phyloP scores from a whole-genome alignment of 2,888 invertebrate genomes.

The Eilema caniola region DNA sequence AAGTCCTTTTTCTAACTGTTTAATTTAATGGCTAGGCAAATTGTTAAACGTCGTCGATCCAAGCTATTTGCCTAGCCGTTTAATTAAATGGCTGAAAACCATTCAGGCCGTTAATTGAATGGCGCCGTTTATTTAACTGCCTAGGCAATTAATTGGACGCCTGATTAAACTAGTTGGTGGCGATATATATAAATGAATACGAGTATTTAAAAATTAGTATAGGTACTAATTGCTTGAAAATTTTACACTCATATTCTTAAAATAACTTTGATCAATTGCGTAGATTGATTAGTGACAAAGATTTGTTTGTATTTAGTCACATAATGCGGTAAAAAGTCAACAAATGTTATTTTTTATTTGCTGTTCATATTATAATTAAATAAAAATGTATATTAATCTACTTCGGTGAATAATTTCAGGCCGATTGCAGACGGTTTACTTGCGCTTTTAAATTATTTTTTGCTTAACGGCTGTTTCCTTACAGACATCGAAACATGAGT shows the following conservation, averaged over 20 bases:
- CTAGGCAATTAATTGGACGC: too few relatives aligned
- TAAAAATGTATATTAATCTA: background rate
- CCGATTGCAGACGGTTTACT: constrained; percentile 46
- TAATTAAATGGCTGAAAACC: too few relatives aligned
- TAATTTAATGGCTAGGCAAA: too few relatives aligned
- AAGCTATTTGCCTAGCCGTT: too few relatives aligned
- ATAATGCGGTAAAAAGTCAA: background rate
- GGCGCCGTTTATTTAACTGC: too few relatives aligned
- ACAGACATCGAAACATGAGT: constrained; percentile 65
- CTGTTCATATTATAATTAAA: background rate
- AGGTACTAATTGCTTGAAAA: background rate
- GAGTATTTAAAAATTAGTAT: too few relatives aligned
- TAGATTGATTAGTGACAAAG: background rate
- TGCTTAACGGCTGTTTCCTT: constrained; percentile 61
- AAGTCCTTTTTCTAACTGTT: too few relatives aligned
- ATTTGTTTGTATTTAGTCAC: background rate
- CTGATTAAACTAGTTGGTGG: too few relatives aligned
- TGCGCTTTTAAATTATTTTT: constrained; percentile 53
- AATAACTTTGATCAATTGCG: background rate
- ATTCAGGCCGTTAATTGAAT: too few relatives aligned
- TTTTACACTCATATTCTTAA: background rate
- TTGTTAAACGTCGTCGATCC: too few relatives aligned
- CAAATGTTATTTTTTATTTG: background rate
- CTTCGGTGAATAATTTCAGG: constrained; percentile 33
- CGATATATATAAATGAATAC: too few relatives aligned